A percentile compares a stretch with the other conserved stretches of the same genome.
Evolutionary conservation across 2,113 vertebrate genomes (phyloP).

Genomic region (Malurus cyaneus): DNA sequence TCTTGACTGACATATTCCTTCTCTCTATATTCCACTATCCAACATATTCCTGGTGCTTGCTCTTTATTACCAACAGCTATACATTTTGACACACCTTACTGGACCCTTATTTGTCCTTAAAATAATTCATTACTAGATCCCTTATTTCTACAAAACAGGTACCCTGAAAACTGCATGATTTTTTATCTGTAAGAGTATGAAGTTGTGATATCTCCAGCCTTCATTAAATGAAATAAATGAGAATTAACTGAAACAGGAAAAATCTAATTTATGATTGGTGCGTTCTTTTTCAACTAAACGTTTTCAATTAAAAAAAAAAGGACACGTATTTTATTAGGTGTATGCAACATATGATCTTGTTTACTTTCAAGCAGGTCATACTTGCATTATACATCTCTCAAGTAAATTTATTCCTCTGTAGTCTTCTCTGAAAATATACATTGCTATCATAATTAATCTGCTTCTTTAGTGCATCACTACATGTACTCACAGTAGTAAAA

Average conservation of each 20-base stretch:
- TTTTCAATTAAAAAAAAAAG: background rate
- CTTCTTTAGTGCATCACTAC: background rate
- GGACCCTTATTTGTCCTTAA: background rate
- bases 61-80: background rate
- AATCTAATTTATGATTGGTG: background rate
- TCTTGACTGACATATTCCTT: background rate
- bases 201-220: background rate
- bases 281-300: background rate
- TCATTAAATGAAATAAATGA: background rate
- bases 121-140: background rate
- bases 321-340: rapidly evolving
- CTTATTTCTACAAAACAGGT: background rate
- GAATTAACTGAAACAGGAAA: background rate
- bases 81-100: background rate
- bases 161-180: background rate
- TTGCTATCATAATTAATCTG: background rate
- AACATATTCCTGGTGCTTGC: background rate
- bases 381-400: background rate
- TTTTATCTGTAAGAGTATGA: background rate
- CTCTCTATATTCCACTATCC: background rate
- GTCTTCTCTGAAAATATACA: background rate
- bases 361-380: background rate
- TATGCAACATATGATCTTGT: background rate
- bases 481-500: background rate
- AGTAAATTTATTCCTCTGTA: background rate